Evolutionary conservation across 2,113 vertebrate species (phyloP).

Genomic region (Pituophis catenifer): DNA sequence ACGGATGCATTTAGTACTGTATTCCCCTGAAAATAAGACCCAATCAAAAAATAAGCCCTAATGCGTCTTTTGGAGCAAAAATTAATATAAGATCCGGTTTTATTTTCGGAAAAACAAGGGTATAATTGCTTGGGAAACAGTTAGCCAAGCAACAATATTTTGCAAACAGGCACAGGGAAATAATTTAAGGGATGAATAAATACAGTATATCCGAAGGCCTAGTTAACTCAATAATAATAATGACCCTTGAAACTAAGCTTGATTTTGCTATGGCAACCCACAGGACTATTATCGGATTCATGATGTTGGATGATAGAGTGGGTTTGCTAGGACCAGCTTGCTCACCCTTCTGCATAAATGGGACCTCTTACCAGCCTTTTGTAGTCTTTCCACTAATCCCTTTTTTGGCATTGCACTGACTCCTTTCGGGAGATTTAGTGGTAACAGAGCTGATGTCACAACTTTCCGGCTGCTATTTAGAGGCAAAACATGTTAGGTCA

Average conservation of each 20-base stretch:
- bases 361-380: not conserved
- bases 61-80: too few species aligned
- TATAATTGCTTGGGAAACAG: not conserved
- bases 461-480: not conserved
- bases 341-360: not conserved
- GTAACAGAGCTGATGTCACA: not conserved
- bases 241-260: not conserved
- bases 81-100: too few species aligned
- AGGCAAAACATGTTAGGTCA: not conserved
- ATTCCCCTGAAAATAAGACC: too few species aligned
- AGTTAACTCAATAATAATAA: not conserved
- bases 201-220: not conserved
- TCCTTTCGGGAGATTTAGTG: not conserved
- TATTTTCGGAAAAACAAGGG: too few species aligned
- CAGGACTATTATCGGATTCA: not conserved
- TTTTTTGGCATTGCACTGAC: not conserved
- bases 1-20: too few species aligned
- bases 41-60: too few species aligned
- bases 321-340: not conserved
- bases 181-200: not conserved
- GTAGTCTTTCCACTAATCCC: not conserved
- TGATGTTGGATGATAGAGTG: not conserved
- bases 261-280: not conserved
- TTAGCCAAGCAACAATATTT: not conserved
- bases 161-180: not conserved